Base-by-base conservation (phyloP, 2,797 vertebrate species). In the Molossus alvarezi region DNA sequence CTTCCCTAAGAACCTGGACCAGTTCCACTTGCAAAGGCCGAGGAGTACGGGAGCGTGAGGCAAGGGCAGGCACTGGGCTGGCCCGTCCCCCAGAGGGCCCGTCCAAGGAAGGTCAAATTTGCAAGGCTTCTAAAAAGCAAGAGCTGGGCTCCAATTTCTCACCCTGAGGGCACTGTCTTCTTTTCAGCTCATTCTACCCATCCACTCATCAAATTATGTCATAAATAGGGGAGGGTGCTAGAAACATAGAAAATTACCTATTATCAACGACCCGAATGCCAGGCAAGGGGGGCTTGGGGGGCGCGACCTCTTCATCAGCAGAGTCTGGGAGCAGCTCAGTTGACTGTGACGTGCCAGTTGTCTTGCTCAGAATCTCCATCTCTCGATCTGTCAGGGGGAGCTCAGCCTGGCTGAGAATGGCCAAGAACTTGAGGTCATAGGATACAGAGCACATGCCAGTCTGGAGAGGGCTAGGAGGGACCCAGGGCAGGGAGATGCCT, bases 201-300 rank as follows among this genome's bases (percentile, higher is more conserved):
- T 8, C 48, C 12, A 2, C 3, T 14, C 45, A 25, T 20, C 4
- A 21, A 23, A 71, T 29, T 20, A 15, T 0, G 37, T 27, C 51
- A 27, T 4, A 48, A 20, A 25, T 0, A 57, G 37, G 75, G 51
- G 17, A 10, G 29, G 29, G 87, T 5, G 45, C 77, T n/a, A 10
- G 71, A 12, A 27, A 79, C 9, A 76, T 1, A 41, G n/a, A n/a
- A 86, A 62, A 11, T 93, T 98, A 99, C 99, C 99, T 99, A 98
- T 99, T 99, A 96, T 99, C 99, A 37, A 99, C 99, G 97, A 99
- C 99, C 94, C 99, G 99, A 87, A 99, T 99, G 96, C 99, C 99
- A 27, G 99, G 99, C 88, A 99, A 98, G 0, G 99, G 99, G 27
- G 99, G 99, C 75, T 99, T 99, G 60, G 99, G 99, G 67, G 99